Conservation (phyloP, 2,888 invertebrate species). For the Callimorpha dominula region DNA sequence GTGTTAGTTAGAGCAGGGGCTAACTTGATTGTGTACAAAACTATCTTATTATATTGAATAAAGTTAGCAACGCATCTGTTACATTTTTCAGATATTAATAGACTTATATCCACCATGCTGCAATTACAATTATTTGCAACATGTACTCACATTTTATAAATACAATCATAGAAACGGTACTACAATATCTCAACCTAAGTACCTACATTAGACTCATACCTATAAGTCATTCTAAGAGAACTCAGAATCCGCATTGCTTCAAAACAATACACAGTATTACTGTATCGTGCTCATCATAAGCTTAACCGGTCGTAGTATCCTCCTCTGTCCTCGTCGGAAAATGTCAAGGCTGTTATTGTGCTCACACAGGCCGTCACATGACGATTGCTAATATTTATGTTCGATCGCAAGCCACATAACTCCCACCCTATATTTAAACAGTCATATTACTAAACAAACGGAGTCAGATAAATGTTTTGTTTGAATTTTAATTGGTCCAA, state of each 20-base stretch:
- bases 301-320: slow-evolving; percentile 60
- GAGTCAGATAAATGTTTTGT: slow-evolving; percentile 28
- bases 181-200: background rate
- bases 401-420: slow-evolving; percentile 25
- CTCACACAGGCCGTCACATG: slow-evolving; percentile 57
- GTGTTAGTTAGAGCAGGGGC: too few species aligned
- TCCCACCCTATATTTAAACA: slow-evolving; percentile 48
- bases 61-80: background rate
- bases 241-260: slow-evolving; percentile 24
- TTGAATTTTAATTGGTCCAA: slow-evolving; percentile 38
- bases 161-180: background rate
- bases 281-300: slow-evolving; percentile 47
- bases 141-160: background rate
- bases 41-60: background rate
- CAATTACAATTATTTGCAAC: background rate
- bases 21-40: background rate
- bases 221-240: slow-evolving; percentile 8
- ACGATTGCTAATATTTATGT: slow-evolving; percentile 52
- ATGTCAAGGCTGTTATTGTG: slow-evolving; percentile 68
- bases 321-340: slow-evolving; percentile 67
- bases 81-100: background rate
- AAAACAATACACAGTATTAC: slow-evolving; percentile 37
- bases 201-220: background rate
- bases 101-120: background rate
- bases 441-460: slow-evolving; percentile 33